phyloP scores from a whole-genome alignment of 2,797 vertebrate species.

The Amniataba percoides region DNA sequence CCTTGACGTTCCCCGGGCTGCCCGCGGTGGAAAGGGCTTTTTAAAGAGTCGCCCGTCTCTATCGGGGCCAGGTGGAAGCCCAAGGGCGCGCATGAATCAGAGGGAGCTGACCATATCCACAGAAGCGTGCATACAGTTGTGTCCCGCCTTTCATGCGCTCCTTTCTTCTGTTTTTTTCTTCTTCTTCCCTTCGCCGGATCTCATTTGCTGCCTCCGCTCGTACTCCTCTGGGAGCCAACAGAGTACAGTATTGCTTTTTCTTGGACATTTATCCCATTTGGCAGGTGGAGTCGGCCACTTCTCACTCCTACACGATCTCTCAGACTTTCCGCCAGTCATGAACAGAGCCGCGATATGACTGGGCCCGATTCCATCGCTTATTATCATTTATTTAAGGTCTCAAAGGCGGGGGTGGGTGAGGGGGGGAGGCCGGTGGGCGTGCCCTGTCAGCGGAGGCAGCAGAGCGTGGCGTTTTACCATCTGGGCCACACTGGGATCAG shows the following conservation, averaged over 20 bases:
- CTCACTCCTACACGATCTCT: constrained; percentile 53
- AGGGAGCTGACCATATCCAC: constrained; percentile 48
- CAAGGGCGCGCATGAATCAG: constrained; percentile 58
- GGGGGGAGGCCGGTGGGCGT: constrained; percentile 58
- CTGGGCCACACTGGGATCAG: constrained; percentile 75
- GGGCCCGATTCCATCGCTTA: constrained; percentile 55
- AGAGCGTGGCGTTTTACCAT: constrained; percentile 70
- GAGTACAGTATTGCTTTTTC: constrained; percentile 38
- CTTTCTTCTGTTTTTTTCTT: background rate
- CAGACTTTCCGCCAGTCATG: constrained; percentile 36
- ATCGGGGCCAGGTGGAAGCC: constrained; percentile 70
- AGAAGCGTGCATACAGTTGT: constrained; percentile 18
- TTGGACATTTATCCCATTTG: constrained; percentile 61
- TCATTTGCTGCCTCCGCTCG: constrained; percentile 9
- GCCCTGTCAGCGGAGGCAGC: constrained; percentile 61
- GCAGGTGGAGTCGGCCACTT: constrained; percentile 61
- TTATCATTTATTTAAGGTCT: constrained; percentile 75
- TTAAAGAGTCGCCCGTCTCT: constrained; percentile 51
- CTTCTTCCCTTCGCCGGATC: constrained; percentile 15
- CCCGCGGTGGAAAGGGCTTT: constrained; percentile 63
- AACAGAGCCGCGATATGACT: constrained; percentile 36
- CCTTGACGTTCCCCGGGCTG: constrained; percentile 44
- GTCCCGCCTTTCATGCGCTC: constrained; percentile 26
- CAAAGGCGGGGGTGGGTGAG: constrained; percentile 19
- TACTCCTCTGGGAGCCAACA: constrained; percentile 31